These are phyloP conservation scores for Oostethus manadensis DNA, from an alignment of 2,113 vertebrate species.

Conservation along the genomic window DNA sequence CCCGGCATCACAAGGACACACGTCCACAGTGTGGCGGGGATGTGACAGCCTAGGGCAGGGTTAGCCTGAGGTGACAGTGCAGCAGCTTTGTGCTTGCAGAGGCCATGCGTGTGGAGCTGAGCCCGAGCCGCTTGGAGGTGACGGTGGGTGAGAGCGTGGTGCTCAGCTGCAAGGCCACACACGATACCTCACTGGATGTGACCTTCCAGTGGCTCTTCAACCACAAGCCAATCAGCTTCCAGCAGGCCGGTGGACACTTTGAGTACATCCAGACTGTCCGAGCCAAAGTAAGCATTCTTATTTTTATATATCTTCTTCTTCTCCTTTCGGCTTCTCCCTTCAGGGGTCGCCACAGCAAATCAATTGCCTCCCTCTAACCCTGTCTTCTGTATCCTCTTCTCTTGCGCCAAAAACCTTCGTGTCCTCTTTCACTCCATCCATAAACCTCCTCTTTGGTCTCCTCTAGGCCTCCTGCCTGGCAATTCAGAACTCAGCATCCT, in stretches of 20 bases:
- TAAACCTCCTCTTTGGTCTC: no score
- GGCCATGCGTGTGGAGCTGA: constrained; percentile 88
- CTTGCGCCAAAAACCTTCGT: no score
- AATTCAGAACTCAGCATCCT: no score
- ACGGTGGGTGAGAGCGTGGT: constrained; percentile 94
- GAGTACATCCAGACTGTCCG: constrained; percentile 95
- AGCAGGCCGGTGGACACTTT: constrained; percentile 88
- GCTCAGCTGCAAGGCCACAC: constrained; percentile 88
- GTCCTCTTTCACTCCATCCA: no score
- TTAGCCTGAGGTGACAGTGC: constrained; percentile 63
- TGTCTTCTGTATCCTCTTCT: no score
- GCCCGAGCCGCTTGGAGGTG: constrained; percentile 83
- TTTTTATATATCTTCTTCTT: no score
- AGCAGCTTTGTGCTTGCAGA: constrained; percentile 75
- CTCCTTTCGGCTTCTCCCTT: no score
- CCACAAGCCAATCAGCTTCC: constrained; percentile 82
- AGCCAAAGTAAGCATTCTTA: constrained; percentile 48
- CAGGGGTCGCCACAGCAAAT: no score
- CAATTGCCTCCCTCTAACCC: no score
- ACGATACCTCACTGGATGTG: constrained; percentile 85
- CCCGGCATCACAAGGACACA: neutral
- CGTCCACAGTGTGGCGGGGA: neutral
- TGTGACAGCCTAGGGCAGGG: neutral
- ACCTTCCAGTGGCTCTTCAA: constrained; percentile 88
- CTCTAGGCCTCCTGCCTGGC: no score